Evolutionary conservation across 2,797 vertebrate genomes (phyloP), one percentile per base, ranked within the genome.

Genomic region (Syndactyla subalaris): DNA sequence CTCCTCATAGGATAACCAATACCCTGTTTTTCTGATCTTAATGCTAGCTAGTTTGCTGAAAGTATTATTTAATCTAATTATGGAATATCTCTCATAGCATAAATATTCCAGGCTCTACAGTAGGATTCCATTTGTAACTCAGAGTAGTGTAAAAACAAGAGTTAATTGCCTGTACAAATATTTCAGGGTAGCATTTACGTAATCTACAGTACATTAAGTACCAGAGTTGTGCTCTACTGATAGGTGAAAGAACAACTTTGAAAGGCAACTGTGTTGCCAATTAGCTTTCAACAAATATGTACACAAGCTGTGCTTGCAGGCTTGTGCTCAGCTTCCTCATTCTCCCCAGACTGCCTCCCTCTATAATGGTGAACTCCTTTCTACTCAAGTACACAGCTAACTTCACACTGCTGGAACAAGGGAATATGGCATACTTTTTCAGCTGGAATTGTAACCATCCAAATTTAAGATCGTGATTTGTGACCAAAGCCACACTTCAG

Each of bases 221-320:
- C 97, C 95, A 85, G 96, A 96, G 95, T 91, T 95, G 96, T 88
- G 94, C 95, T 95, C 78, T 89, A 81, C 95, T 96, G 96, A 97
- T 97, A 97, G 97, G 97, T 94, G 96, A 97, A 95, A 96, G 96
- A 97, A 97, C 96, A 96, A 93, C 92, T 95, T 76, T 95, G 95
- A 95, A 97, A 97, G 94, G 96, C 91, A 86, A 96, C 86, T 93
- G 93, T 45, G 21, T 92, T 97, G 96, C 97, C 97, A 97, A 96
- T 97, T 96, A 97, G 94, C 96, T 96, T 95, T 97, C 95, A 95
- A 96, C 96, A 97, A 97, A 97, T 97, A 97, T 97, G 97, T 97
- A 97, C 95, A 94, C 92, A 98, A 98, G 95, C 94, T 95, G 94
- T 92, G 92, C 79, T 95, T 16, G 9, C 83, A 94, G 93, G 54